These are phyloP conservation scores for Bombylius major DNA, from an alignment of 2,888 invertebrate species.

Conservation along the genomic window DNA sequence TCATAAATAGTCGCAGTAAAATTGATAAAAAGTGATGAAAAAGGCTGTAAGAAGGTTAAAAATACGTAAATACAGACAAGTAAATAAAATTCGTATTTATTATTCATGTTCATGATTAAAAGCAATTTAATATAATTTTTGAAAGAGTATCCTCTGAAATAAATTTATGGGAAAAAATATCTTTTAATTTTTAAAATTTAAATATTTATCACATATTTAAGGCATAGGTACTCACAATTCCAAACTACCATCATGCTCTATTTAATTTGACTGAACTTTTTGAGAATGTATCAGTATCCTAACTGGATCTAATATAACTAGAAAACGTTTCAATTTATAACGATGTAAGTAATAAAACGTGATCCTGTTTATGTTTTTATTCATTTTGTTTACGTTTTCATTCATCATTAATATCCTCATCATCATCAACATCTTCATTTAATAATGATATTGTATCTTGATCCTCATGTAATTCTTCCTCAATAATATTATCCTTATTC, in stretches of 20 bases:
- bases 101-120: too few relatives aligned
- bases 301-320: constrained; percentile 13
- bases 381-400: constrained; percentile 3
- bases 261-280: background rate
- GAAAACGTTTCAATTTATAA: constrained; percentile 13
- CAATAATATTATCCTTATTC: constrained; percentile 11
- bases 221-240: too few relatives aligned
- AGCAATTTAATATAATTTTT: too few relatives aligned
- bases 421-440: background rate
- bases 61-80: too few relatives aligned
- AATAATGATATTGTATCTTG: constrained; percentile 8
- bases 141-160: too few relatives aligned
- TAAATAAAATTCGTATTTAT: too few relatives aligned
- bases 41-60: too few relatives aligned
- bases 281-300: constrained; percentile 8
- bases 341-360: constrained; percentile 9
- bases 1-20: too few relatives aligned
- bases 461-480: constrained; percentile 11
- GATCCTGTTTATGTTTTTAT: constrained; percentile 10
- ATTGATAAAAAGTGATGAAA: too few relatives aligned
- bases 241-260: constrained; percentile 8
- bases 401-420: constrained; percentile 1
- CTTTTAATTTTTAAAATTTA: too few relatives aligned
- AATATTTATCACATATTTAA: too few relatives aligned
- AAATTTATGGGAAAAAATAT: too few relatives aligned